phyloP scores from a whole-genome alignment of 2,888 invertebrate genomes.

The Diaprepes abbreviatus region DNA sequence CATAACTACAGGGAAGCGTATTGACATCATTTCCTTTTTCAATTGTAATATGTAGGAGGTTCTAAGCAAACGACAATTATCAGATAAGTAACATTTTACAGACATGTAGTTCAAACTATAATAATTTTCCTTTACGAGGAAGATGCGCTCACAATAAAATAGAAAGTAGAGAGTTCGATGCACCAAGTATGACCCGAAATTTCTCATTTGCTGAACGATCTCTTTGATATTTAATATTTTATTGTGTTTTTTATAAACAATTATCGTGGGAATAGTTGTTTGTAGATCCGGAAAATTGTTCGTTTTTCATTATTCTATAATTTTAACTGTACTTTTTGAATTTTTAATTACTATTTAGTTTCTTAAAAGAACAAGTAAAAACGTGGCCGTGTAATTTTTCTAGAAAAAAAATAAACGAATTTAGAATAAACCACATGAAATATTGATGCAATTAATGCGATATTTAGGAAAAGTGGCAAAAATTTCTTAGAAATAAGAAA shows the following conservation, averaged over 20 bases:
- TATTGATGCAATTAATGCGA: too few relatives aligned
- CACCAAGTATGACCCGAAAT: constrained; percentile 18
- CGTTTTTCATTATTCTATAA: neutral
- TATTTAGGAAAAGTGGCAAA: too few relatives aligned
- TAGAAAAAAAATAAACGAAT: too few relatives aligned
- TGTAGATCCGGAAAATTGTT: neutral
- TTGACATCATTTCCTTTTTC: constrained; percentile 14
- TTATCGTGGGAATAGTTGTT: neutral
- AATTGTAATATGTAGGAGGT: neutral
- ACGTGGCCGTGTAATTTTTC: too few relatives aligned
- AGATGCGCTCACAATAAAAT: constrained; percentile 20
- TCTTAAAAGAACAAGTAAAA: too few relatives aligned
- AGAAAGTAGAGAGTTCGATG: constrained; percentile 21
- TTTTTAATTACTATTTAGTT: too few relatives aligned
- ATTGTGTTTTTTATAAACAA: constrained; percentile 5
- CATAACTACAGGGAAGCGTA: constrained; percentile 3
- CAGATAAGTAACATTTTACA: neutral
- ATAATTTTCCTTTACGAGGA: constrained; percentile 20
- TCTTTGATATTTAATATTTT: constrained; percentile 2
- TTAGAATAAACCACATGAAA: too few relatives aligned
- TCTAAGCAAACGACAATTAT: constrained; percentile 6
- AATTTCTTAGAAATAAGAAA: too few relatives aligned
- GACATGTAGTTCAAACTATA: neutral
- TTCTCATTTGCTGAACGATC: constrained; percentile 15
- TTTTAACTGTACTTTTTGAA: too few relatives aligned